Evolutionary conservation across 2,888 invertebrate genomes (phyloP), one percentile per base, ranked within the genome.

Genomic region (Cephus rjabovi): DNA sequence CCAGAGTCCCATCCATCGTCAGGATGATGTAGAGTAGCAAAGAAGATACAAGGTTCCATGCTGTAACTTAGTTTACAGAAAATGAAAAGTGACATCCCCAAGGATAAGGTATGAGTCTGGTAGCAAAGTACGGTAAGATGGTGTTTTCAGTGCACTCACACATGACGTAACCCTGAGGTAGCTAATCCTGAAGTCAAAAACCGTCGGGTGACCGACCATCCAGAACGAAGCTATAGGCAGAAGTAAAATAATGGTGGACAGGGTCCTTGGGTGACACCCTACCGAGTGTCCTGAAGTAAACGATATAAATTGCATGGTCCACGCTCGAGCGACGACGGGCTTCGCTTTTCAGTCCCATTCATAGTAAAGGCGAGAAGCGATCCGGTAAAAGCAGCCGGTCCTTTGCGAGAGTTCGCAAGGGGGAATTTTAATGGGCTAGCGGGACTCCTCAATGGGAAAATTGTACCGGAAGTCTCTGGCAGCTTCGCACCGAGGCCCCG

Each of bases 381-480:
- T 34, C 74, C 74, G 74, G 71, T 34, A 31, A 34, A 71, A 71
- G 31, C 30, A 34, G 37, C 34, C 31, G 74, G 74, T 30, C 35
- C 30, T 35, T 74, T 34, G 34, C n/a, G 11, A 33, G 34, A 37
- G 23, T 74, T 15, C 74, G 37, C 23, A 78, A 77, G 75, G 81
- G 80, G 82, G 80, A 81, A 82, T 81, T 81, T 77, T 77, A 79
- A 82, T 79, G 80, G 70, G 68, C 79, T 37, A 73, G 81, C 82
- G 79, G 76, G 77, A 82, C 77, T 81, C 75, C 81, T 85, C 83
- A 88, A 86, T 85, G 84, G 84, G 85, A 87, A 87, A 88, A 88
- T 88, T 85, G 85, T 87, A 86, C 86, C 88, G 88, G 88, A 88
- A 88, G 87, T 88, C 86, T 86, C 82, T 56, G 56, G 23, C 56